These are phyloP conservation scores for Maniola jurtina DNA, from an alignment of 1,140 invertebrate species.

Conservation along the genomic window DNA sequence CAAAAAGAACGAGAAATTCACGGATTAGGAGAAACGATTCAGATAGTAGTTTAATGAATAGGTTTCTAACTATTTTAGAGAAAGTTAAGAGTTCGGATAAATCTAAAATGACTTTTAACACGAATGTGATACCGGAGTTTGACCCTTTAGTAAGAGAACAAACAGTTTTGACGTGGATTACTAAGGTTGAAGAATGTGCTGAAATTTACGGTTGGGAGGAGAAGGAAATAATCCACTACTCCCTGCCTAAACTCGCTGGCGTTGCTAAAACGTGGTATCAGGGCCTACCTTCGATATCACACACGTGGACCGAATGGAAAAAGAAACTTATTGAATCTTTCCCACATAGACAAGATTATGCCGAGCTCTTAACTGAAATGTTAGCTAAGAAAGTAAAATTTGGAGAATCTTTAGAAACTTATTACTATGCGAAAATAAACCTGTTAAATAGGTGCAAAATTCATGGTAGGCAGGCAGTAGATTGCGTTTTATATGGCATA, in stretches of 20 bases:
- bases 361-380: slow-evolving; percentile 49
- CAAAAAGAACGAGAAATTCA: no score
- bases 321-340: slow-evolving; percentile 22
- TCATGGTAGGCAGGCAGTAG: no score
- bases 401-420: slow-evolving; percentile 40
- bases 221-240: background rate
- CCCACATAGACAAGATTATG: slow-evolving; percentile 32
- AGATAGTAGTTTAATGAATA: no score
- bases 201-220: background rate
- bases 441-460: slow-evolving; percentile 36
- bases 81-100: background rate
- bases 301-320: slow-evolving; percentile 1
- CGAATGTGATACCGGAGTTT: background rate
- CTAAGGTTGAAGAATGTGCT: no score
- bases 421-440: slow-evolving; percentile 46
- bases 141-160: background rate
- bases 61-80: no score
- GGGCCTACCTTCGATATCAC: background rate
- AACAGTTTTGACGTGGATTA: background rate
- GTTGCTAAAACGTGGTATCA: no score
- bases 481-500: slow-evolving; percentile 41
- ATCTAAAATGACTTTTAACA: background rate
- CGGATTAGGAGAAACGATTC: no score
- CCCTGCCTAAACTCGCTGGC: background rate
- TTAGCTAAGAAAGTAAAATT: slow-evolving; percentile 29